Evolutionary conservation across 2,797 vertebrate species (phyloP), one percentile per base, ranked within the genome.

Genomic region (Ceryle rudis): DNA sequence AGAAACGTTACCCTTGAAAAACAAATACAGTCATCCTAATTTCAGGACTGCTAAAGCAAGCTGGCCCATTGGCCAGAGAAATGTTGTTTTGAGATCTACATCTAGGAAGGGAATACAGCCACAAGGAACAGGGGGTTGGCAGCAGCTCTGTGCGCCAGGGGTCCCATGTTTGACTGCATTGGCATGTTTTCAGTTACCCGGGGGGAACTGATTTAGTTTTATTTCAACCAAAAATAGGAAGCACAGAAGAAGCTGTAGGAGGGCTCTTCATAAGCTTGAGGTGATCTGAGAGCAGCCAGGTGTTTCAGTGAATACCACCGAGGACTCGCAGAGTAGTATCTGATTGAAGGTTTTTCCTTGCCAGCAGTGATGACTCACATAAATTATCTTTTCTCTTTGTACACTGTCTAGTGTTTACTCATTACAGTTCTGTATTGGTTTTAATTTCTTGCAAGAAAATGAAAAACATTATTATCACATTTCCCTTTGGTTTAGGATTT

Each of bases 81-180:
- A 93, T 86, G 80, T 91, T 97, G 74, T 96, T 97, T 89, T 65
- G 47, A 97, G 96, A 96, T 96, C 70, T 94, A 64, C 71, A 75
- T 95, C 84, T 60, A 49, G 74, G 69, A 93, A 97, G 83, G 67
- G 93, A 97, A 95, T 88, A 62, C 75, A 84, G 93, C 83, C 39
- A 5, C 51, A 72, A 86, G 89, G 94, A 97, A 84, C 2, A 5
- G 66, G 78, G 64, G 87, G 33, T 51, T 94, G 95, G 90, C 84
- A 11, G 86, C 44, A 78, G 90, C 89, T 88, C 69, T 46, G 8
- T 89, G 41, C 91, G 57, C 82, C 0, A 21, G 85, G 75, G 94
- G 35, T 82, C 78, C 97, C 74, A 41, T 37, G 51, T 86, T 87
- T 96, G 94, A 81, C 84, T 95, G 51, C 14, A 9, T 62, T 94